phyloP scores from a whole-genome alignment of 2,888 invertebrate species.

The Drosophila bunnanda region DNA sequence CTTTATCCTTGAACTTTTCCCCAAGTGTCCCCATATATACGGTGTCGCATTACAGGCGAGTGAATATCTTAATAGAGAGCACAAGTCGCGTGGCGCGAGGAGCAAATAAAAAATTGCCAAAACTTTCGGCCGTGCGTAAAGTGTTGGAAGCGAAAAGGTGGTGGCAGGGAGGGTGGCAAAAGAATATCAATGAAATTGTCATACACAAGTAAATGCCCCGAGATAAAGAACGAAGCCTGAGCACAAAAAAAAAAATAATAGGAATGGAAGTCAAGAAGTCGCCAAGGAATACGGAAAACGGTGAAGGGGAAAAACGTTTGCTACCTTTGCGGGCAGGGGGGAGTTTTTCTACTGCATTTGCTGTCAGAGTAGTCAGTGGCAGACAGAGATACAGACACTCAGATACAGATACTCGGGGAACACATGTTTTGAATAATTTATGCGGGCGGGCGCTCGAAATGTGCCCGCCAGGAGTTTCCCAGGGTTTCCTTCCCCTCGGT shows the following conservation, averaged over 20 bases:
- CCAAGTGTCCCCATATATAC: conserved; percentile 49
- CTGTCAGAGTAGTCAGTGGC: conserved; percentile 49
- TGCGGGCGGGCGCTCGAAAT: conserved; percentile 76
- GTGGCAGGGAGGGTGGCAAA: conserved; percentile 3
- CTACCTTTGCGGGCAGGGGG: conserved; percentile 49
- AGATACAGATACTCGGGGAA: conserved; percentile 61
- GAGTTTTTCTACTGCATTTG: conserved; percentile 68
- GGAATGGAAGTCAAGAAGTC: conserved; percentile 17
- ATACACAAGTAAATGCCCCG: conserved; percentile 70
- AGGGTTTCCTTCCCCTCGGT: conserved; percentile 38
- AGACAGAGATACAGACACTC: conserved; percentile 45
- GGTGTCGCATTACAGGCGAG: conserved; percentile 78
- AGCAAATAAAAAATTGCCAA: conserved; percentile 71
- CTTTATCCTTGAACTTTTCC: neutral
- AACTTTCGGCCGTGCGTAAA: conserved; percentile 70
- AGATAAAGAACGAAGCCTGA: conserved; percentile 57
- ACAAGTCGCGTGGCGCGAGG: conserved; percentile 58
- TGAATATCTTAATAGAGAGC: conserved; percentile 79
- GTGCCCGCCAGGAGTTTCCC: conserved; percentile 74
- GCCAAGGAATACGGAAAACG: neutral
- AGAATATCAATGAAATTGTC: conserved; percentile 77
- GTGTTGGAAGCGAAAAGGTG: neutral
- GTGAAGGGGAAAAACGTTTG: conserved; percentile 41
- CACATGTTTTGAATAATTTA: conserved; percentile 84
- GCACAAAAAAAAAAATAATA: neutral